Percentiles rank a stretch among this genome's conserved stretches.
These are phyloP conservation scores for Caenorhabditis zanzibari DNA, from an alignment of 2,888 invertebrate species.

Conservation along the genomic window DNA sequence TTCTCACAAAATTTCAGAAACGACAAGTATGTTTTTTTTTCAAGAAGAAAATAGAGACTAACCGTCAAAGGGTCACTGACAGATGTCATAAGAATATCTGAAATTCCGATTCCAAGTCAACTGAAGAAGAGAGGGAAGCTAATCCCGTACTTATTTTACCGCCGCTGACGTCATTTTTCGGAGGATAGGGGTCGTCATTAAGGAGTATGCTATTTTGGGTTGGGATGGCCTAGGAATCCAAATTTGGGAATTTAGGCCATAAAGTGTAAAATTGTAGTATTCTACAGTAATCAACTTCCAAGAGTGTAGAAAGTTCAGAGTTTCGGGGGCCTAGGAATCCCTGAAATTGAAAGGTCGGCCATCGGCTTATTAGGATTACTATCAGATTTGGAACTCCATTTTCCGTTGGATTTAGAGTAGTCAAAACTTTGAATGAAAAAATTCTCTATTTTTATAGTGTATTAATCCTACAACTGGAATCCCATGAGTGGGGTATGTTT, in stretches of 20 bases:
- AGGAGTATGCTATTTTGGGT: background rate
- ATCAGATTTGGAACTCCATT: background rate
- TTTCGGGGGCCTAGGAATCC: too few relatives aligned
- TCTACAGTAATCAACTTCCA: too few relatives aligned
- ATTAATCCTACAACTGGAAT: too few relatives aligned
- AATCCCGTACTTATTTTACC: slow-evolving; percentile 26
- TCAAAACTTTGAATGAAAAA: background rate
- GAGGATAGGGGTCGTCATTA: background rate
- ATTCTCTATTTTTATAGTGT: too few relatives aligned
- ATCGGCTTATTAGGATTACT: too few relatives aligned
- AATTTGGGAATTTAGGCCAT: too few relatives aligned
- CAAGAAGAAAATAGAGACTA: background rate
- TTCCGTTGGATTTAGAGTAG: background rate
- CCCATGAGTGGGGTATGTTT: too few relatives aligned
- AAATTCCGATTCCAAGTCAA: slow-evolving; percentile 2
- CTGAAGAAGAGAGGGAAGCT: background rate
- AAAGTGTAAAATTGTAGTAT: too few relatives aligned
- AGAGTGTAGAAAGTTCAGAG: too few relatives aligned
- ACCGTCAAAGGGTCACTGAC: background rate
- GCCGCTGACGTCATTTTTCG: slow-evolving; percentile 6
- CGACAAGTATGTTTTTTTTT: background rate
- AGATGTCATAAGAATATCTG: background rate
- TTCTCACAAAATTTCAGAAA: too few relatives aligned
- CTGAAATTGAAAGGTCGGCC: too few relatives aligned
- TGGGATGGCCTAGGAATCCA: background rate